Base-by-base conservation (phyloP, 2,888 invertebrate genomes). In the Napeogenes sylphis region DNA sequence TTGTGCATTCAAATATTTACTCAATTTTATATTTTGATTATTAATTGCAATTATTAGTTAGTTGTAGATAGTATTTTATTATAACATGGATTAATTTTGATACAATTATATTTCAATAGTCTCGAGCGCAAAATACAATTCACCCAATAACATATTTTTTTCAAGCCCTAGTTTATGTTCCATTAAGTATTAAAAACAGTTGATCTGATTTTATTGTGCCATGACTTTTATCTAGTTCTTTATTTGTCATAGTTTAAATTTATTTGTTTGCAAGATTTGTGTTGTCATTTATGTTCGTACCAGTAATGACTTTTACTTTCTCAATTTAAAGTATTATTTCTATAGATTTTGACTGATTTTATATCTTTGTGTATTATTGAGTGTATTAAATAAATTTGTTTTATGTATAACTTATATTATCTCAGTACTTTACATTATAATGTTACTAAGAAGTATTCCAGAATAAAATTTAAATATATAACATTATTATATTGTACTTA, bases 121-220 rank as follows among this genome's bases (percentile, higher is more conserved):
- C 51, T 12, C 10, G 21, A 51, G 51, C 51, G 51, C 51, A 51
- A 51, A 21, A 51, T 51, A 30, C 10, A 42, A 42, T 12, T 42
- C 3, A 42, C 2, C 10, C 38, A 42, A 3, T 10, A 10, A 42
- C 42, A 42, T 42, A 42, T 42, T 42, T 21, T 21, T 21, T 2
- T 42, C 10, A 42, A 10, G 10, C 10, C 1, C 12, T 42, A 42
- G 10, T 42, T 42, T 3, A 3, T 12, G 10, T 8, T 42, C 8
- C 3, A 21, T 30, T 32, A 4, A 56, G 33, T 56, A 45, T 46
- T 38, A 45, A 45, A 57, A 46, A 8, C 46, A 13, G 14, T 59
- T 56, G 63, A 64, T 64, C 63, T 64, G 60, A 64, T 38, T 47
- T 59, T 63, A 35, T 55, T 61, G 63, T 64, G 63, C 63, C 63